phyloP scores from a whole-genome alignment of 2,797 vertebrate species.

The Muscicapa striata region DNA sequence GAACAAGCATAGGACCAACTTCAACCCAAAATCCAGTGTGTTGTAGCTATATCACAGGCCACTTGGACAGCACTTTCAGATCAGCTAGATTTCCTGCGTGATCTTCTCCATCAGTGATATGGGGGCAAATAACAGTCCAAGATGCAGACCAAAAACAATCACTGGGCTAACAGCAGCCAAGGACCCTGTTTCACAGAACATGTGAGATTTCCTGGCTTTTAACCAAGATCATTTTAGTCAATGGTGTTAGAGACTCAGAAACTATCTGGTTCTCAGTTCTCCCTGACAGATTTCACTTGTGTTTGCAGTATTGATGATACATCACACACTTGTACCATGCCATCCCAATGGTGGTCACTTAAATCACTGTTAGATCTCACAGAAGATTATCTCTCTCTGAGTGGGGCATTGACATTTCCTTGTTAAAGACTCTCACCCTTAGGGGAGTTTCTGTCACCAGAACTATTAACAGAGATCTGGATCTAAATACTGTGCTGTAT shows the following conservation, averaged over 20 bases:
- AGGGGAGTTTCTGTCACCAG: slow-evolving; percentile 38
- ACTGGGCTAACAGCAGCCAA: neutral
- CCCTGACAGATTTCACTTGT: neutral
- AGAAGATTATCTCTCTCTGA: slow-evolving; percentile 53
- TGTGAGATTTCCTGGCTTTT: neutral
- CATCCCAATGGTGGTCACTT: neutral
- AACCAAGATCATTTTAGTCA: neutral
- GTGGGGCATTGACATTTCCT: slow-evolving; percentile 64
- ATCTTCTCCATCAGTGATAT: neutral
- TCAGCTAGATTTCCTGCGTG: neutral
- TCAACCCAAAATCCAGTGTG: neutral
- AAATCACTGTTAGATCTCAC: slow-evolving; percentile 39
- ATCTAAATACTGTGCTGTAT: slow-evolving; percentile 41
- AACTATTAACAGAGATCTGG: slow-evolving; percentile 60
- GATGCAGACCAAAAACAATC: neutral
- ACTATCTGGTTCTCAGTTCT: neutral
- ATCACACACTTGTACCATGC: neutral
- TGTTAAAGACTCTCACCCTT: slow-evolving; percentile 62
- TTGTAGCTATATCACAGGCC: neutral
- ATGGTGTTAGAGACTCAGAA: neutral
- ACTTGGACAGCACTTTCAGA: neutral
- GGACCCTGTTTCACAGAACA: neutral
- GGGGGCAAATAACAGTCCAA: neutral
- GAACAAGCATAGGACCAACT: neutral
- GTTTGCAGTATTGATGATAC: neutral